A percentile compares a stretch with the other conserved stretches of the same genome.
These are phyloP conservation scores for Cottoperca gobio DNA, from an alignment of 2,797 vertebrate species.

Conservation along the genomic window DNA sequence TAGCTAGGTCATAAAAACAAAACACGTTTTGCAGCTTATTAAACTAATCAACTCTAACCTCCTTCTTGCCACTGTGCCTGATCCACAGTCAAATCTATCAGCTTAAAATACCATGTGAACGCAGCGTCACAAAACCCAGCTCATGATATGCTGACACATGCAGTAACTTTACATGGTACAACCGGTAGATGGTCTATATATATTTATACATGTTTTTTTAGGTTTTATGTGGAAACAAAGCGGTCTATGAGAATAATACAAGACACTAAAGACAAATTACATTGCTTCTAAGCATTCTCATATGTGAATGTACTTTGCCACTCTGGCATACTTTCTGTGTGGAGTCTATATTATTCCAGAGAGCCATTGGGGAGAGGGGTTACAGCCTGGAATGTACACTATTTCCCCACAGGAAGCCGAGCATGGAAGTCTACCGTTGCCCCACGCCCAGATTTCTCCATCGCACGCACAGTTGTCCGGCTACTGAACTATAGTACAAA, in stretches of 20 bases:
- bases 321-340: conserved; percentile 54
- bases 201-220: not conserved
- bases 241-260: conserved; percentile 7
- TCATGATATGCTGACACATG: conserved; percentile 20
- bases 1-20: conserved; percentile 27
- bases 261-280: conserved; percentile 20
- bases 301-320: conserved; percentile 50
- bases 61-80: conserved; percentile 34
- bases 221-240: not conserved
- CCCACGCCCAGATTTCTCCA: conserved; percentile 74
- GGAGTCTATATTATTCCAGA: conserved; percentile 76
- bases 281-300: conserved; percentile 51
- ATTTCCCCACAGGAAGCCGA: conserved; percentile 83
- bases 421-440: conserved; percentile 69
- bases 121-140: not conserved
- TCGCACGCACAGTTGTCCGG: conserved; percentile 45
- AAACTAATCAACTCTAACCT: conserved; percentile 62
- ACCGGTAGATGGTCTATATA: conserved; percentile 1
- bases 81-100: conserved; percentile 48
- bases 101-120: conserved; percentile 42
- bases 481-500: conserved; percentile 27
- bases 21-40: conserved; percentile 57
- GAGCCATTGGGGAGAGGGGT: conserved; percentile 71
- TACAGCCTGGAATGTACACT: conserved; percentile 80
- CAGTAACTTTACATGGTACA: not conserved